These are phyloP conservation scores for Theretra japonica DNA, from an alignment of 2,888 invertebrate genomes.

Conservation along the genomic window DNA sequence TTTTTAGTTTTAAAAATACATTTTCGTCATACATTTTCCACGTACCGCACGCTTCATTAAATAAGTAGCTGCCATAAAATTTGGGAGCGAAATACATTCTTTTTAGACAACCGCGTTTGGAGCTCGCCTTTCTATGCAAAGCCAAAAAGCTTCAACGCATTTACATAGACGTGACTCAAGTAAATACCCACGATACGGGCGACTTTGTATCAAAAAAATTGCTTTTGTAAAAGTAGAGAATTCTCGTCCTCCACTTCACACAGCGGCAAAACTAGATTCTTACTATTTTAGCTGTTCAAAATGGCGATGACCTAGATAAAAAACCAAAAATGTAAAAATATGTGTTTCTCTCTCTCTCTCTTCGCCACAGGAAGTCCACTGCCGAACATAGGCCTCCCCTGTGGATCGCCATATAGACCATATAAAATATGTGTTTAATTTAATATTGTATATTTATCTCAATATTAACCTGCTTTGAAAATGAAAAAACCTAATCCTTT, in stretches of 20 bases:
- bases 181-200: constrained; percentile 17
- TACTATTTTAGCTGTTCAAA: not conserved
- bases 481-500: no score
- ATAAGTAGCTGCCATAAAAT: constrained; percentile 23
- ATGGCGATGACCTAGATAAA: no score
- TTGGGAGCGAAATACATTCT: constrained; percentile 32
- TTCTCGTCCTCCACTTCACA: not conserved
- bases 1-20: not conserved
- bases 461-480: no score
- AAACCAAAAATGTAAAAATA: no score
- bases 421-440: no score
- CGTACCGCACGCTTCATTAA: constrained; percentile 24
- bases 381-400: no score
- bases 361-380: no score
- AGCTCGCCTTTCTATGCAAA: constrained; percentile 34
- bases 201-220: constrained; percentile 26
- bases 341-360: no score
- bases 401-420: no score
- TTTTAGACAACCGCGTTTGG: constrained; percentile 38
- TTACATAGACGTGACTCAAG: constrained; percentile 42
- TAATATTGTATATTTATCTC: no score
- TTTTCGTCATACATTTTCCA: constrained; percentile 21
- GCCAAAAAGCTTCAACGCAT: constrained; percentile 38
- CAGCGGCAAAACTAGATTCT: not conserved
- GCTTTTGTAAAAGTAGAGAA: constrained; percentile 1